phyloP scores from a whole-genome alignment of 2,113 vertebrate genomes.

The Proterorhinus semilunaris region DNA sequence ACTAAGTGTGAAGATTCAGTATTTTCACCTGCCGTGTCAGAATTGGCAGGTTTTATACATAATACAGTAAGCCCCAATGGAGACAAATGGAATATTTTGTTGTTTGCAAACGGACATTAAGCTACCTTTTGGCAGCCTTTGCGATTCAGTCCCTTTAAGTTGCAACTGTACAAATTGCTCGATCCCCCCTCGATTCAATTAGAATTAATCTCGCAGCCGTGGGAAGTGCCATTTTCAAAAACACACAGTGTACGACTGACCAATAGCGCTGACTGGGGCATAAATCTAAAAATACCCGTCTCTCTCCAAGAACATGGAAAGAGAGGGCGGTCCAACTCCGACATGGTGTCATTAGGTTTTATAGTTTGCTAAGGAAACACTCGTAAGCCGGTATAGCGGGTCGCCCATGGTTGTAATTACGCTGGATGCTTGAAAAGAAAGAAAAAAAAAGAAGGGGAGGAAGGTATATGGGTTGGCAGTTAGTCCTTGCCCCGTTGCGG shows the following conservation, averaged over 20 bases:
- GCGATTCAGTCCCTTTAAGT: too few relatives aligned
- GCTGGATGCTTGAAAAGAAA: slow-evolving; percentile 36
- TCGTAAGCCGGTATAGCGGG: slow-evolving; percentile 62
- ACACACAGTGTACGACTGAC: too few relatives aligned
- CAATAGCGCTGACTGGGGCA: slow-evolving; percentile 54
- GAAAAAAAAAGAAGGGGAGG: slow-evolving; percentile 43
- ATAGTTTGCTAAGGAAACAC: slow-evolving; percentile 67
- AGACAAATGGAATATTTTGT: too few relatives aligned
- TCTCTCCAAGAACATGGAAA: slow-evolving; percentile 64
- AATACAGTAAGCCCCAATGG: too few relatives aligned
- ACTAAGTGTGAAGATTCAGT: too few relatives aligned
- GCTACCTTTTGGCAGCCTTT: too few relatives aligned
- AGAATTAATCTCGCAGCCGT: too few relatives aligned
- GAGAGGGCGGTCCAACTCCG: slow-evolving; percentile 53
- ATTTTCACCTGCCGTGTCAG: too few relatives aligned
- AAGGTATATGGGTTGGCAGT: slow-evolving; percentile 61
- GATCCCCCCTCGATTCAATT: too few relatives aligned
- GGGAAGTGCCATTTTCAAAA: slow-evolving; percentile 41
- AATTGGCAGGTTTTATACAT: too few relatives aligned
- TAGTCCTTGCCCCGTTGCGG: slow-evolving; percentile 47
- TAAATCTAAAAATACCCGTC: slow-evolving; percentile 65
- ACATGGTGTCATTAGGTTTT: slow-evolving; percentile 72
- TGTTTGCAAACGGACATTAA: too few relatives aligned
- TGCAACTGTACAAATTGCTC: too few relatives aligned
- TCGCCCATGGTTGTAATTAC: slow-evolving; percentile 71